A percentile compares a stretch with the other conserved stretches of the same genome.
Conservation (phyloP, 1,140 invertebrate genomes). For the Thaumetopoea pityocampa region DNA sequence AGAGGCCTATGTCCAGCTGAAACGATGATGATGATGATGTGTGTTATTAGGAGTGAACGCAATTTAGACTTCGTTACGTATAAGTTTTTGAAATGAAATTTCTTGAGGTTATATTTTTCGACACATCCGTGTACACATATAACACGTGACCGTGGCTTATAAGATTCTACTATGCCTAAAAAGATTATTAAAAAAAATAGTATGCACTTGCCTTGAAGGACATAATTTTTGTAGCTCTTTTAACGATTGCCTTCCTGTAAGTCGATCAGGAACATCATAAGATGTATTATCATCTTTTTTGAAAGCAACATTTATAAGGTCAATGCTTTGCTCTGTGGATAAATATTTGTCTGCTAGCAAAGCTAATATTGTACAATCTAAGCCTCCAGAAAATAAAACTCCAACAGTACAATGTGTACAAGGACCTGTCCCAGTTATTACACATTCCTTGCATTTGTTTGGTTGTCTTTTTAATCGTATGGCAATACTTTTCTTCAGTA, state of each 20-base stretch:
- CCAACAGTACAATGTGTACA: conserved; percentile 85
- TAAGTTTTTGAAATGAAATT: too few relatives aligned
- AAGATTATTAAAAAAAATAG: too few relatives aligned
- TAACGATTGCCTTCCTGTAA: conserved; percentile 85
- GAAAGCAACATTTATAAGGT: conserved; percentile 98
- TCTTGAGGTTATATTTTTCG: too few relatives aligned
- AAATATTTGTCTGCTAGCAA: conserved; percentile 86
- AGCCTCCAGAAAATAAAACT: conserved; percentile 95
- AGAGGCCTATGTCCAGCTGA: too few relatives aligned
- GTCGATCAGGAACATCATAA: conserved; percentile 88
- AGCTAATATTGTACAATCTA: conserved; percentile 95
- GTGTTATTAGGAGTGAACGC: too few relatives aligned
- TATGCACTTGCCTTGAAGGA: conserved; percentile 76
- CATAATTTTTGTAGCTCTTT: conserved; percentile 83
- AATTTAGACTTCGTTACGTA: too few relatives aligned
- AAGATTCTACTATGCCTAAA: conserved; percentile 18
- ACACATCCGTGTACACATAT: too few relatives aligned
- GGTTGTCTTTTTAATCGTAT: conserved; percentile 80
- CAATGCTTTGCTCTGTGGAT: conserved; percentile 83
- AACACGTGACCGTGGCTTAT: too few relatives aligned
- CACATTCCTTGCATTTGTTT: conserved; percentile 81
- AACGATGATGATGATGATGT: too few relatives aligned
- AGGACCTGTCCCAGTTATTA: conserved; percentile 36
- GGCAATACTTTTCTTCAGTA: conserved; percentile 80
- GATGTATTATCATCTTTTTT: conserved; percentile 72